Conservation (phyloP, 2,888 invertebrate genomes). For the Sepioteuthis lessoniana region DNA sequence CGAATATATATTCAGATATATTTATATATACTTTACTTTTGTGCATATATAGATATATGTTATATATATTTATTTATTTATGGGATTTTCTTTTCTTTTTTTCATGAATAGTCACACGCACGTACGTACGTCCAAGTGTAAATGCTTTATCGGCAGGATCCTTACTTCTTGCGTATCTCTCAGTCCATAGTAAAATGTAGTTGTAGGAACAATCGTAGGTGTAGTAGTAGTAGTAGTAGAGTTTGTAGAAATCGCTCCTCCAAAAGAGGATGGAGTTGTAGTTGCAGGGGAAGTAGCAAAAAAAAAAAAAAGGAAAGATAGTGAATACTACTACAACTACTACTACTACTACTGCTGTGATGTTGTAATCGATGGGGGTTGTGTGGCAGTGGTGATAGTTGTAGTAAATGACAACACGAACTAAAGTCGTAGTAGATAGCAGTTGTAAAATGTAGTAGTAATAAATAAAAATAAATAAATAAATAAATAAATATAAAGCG, state of each 20-base stretch:
- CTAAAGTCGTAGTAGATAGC: background rate
- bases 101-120: background rate
- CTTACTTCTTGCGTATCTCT: background rate
- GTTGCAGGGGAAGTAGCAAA: background rate
- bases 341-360: background rate
- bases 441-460: background rate
- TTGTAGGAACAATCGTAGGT: background rate
- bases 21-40: background rate
- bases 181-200: background rate
- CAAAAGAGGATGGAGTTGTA: constrained; percentile 11
- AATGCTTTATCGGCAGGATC: background rate
- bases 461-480: background rate
- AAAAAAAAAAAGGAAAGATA: too few relatives aligned
- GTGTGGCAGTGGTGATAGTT: background rate
- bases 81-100: background rate
- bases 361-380: background rate
- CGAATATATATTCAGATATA: background rate
- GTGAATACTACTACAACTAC: background rate
- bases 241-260: background rate
- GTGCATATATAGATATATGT: background rate
- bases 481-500: background rate
- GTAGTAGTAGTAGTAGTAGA: background rate
- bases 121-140: background rate
- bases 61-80: background rate
- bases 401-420: background rate